These are phyloP conservation scores for Trichomycterus rosablanca DNA, from an alignment of 2,113 vertebrate genomes.

Conservation along the genomic window DNA sequence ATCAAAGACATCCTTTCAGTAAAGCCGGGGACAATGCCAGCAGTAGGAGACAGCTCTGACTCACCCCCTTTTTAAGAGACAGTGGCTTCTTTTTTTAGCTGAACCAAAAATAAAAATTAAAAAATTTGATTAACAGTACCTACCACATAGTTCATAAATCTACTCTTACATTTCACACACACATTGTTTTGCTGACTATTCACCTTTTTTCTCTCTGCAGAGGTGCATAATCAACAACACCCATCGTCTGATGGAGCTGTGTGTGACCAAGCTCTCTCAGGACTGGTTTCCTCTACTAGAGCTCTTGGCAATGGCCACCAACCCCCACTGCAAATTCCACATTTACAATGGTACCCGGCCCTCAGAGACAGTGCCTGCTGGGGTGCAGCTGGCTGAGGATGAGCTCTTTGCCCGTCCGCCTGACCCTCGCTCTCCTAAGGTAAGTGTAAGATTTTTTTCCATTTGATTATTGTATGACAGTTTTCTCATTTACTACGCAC, in stretches of 20 bases:
- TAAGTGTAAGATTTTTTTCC: constrained; percentile 35
- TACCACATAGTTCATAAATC: too few species aligned
- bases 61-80: constrained; percentile 35
- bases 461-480: not conserved
- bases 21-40: constrained; percentile 28
- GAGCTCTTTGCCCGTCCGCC: constrained; percentile 95
- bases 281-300: constrained; percentile 99
- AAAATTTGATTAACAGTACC: too few species aligned
- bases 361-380: constrained; percentile 94
- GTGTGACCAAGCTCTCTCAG: constrained; percentile 98
- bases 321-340: constrained; percentile 99
- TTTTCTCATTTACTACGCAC: not conserved
- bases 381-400: constrained; percentile 91
- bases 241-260: constrained; percentile 94
- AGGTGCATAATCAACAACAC: constrained; percentile 99
- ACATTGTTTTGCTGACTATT: too few species aligned
- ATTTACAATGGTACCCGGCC: constrained; percentile 98
- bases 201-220: constrained; percentile 57
- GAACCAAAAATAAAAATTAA: constrained; percentile 14
- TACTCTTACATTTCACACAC: too few species aligned
- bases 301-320: constrained; percentile 98
- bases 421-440: constrained; percentile 96
- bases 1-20: constrained; percentile 50
- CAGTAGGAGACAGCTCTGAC: constrained; percentile 41
- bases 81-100: constrained; percentile 26